phyloP scores from a whole-genome alignment of 2,888 invertebrate genomes.

The Drosophila flavopinicola region DNA sequence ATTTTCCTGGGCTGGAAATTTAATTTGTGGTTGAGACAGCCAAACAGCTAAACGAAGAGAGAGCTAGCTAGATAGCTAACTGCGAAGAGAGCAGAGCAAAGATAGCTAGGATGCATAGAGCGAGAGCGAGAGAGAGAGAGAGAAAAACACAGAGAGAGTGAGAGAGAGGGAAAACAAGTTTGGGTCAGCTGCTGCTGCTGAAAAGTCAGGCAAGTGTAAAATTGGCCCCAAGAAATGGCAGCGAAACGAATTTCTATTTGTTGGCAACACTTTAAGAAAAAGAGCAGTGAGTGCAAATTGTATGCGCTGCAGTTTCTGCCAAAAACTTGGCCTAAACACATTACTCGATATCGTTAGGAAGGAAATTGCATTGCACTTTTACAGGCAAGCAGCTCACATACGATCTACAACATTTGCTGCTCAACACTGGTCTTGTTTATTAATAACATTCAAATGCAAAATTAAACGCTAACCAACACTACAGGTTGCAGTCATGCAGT shows the following conservation, averaged over 20 bases:
- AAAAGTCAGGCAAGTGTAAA: constrained; percentile 41
- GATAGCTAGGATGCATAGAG: neutral
- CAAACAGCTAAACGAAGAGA: constrained; percentile 45
- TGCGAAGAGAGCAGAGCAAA: neutral
- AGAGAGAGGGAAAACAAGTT: constrained; percentile 14
- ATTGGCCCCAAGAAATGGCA: constrained; percentile 29
- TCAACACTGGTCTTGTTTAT: no score
- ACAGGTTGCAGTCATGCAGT: no score
- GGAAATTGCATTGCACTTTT: neutral
- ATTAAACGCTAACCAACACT: neutral
- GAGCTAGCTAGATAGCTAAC: constrained; percentile 1
- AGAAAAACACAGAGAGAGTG: neutral
- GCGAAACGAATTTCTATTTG: constrained; percentile 6
- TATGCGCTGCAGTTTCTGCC: neutral
- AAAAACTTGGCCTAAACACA: constrained; percentile 11
- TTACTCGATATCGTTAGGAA: neutral
- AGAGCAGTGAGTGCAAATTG: constrained; percentile 7
- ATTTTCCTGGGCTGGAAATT: constrained; percentile 61
- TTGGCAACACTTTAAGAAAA: constrained; percentile 41
- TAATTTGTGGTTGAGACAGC: constrained; percentile 64
- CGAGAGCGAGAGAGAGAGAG: neutral
- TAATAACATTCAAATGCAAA: no score
- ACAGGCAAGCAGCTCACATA: no score
- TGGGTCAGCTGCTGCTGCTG: constrained; percentile 41
- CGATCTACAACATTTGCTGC: no score